phyloP scores from a whole-genome alignment of 2,888 invertebrate species.

The Opisthograptis luteolata region DNA sequence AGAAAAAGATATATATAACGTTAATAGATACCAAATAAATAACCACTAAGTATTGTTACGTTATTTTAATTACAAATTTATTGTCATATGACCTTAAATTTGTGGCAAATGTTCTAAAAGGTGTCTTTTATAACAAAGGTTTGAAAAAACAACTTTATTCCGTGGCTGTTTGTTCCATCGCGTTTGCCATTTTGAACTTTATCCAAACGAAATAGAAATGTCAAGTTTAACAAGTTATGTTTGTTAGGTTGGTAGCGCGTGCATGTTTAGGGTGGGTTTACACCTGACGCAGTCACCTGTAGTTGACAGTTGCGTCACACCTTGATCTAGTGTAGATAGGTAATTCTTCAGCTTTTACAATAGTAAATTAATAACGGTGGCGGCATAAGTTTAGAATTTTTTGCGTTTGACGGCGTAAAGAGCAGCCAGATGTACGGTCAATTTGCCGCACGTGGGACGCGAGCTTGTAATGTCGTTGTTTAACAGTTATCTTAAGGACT shows the following conservation, averaged over 20 bases:
- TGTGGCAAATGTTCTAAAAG: constrained; percentile 40
- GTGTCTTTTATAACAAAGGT: constrained; percentile 38
- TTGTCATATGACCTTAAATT: constrained; percentile 45
- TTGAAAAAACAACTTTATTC: constrained; percentile 26
- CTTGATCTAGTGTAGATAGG: constrained; percentile 53
- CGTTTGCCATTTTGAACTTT: constrained; percentile 18
- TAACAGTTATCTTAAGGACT: constrained; percentile 17
- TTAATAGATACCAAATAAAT: constrained; percentile 16
- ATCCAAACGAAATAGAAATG: constrained; percentile 22
- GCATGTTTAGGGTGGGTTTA: constrained; percentile 53
- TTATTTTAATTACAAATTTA: constrained; percentile 58
- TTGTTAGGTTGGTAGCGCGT: constrained; percentile 32
- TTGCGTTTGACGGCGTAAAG: constrained; percentile 65
- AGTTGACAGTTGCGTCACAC: constrained; percentile 67
- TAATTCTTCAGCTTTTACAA: constrained; percentile 48
- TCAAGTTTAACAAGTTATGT: constrained; percentile 10
- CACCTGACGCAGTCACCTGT: constrained; percentile 70
- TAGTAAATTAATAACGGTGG: constrained; percentile 52
- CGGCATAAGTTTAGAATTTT: constrained; percentile 72
- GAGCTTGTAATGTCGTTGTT: constrained; percentile 42
- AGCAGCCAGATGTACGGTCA: constrained; percentile 58
- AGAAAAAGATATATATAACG: constrained; percentile 17
- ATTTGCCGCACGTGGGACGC: constrained; percentile 48
- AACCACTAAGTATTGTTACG: constrained; percentile 35
- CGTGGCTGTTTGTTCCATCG: constrained; percentile 10